Conservation (phyloP, 1,140 invertebrate genomes). For the Lepidurus couesii region DNA sequence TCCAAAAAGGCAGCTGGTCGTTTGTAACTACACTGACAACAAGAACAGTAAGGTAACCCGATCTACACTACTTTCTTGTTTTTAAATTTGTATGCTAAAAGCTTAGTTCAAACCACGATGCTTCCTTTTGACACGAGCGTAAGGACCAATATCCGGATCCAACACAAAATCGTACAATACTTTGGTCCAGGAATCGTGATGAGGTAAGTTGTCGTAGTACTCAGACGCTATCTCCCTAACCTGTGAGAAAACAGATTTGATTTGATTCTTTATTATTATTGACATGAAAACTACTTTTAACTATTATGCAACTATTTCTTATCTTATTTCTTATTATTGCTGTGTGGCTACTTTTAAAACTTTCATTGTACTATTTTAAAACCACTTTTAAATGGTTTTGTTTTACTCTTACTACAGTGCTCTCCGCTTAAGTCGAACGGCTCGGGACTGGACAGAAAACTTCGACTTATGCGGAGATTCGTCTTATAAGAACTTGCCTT, state of each 20-base stretch:
- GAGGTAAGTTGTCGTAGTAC: slow-evolving; percentile 89
- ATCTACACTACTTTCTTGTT: background rate
- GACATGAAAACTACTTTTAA: background rate
- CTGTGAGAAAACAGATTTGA: slow-evolving; percentile 77
- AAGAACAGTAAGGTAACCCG: background rate
- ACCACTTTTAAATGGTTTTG: no score
- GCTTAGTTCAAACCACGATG: background rate
- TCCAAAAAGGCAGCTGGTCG: background rate
- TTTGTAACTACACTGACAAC: background rate
- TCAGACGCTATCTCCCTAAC: no score
- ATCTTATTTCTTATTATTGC: no score
- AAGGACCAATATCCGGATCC: slow-evolving; percentile 94
- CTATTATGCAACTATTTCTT: background rate
- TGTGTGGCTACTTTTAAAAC: no score
- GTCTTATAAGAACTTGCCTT: no score
- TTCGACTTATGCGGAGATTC: no score
- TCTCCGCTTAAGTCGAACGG: no score
- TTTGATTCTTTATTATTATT: background rate
- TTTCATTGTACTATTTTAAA: no score
- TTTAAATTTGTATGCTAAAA: no score
- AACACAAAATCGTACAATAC: slow-evolving; percentile 94
- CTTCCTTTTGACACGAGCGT: slow-evolving; percentile 86
- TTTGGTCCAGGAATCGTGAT: slow-evolving; percentile 85
- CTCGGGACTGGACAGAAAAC: no score
- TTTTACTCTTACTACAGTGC: no score